A percentile compares a stretch with the other conserved stretches of the same genome.
Evolutionary conservation across 2,888 invertebrate species (phyloP).

Genomic region (Lepidonotus clava): DNA sequence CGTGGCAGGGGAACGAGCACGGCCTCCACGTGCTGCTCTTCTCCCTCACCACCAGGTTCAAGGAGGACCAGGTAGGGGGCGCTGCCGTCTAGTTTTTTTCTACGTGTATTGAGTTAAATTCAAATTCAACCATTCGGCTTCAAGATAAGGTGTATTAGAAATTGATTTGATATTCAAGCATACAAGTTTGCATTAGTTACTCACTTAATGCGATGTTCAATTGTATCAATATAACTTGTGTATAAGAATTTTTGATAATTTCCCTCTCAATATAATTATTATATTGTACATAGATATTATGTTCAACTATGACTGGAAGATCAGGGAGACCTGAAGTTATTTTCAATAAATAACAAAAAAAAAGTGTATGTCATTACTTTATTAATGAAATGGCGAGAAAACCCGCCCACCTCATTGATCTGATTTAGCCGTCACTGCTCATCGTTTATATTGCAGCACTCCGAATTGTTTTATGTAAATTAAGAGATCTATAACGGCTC

Average conservation of each 20-base stretch:
- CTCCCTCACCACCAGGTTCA: slow-evolving; percentile 92
- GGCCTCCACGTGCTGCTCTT: slow-evolving; percentile 91
- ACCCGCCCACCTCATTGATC: too few species aligned
- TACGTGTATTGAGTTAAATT: not conserved
- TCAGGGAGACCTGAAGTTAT: too few species aligned
- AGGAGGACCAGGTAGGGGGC: slow-evolving; percentile 88
- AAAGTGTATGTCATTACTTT: not conserved
- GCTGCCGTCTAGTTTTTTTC: not conserved
- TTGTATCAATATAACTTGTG: not conserved
- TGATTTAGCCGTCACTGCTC: too few species aligned
- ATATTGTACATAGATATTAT: not conserved
- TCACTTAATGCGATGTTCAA: not conserved
- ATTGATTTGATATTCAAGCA: not conserved
- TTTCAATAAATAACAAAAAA: not conserved
- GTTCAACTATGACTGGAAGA: not conserved
- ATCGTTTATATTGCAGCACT: too few species aligned
- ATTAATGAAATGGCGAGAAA: not conserved
- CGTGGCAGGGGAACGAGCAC: slow-evolving; percentile 86
- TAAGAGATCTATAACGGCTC: too few species aligned
- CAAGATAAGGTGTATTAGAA: not conserved
- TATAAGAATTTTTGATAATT: not conserved
- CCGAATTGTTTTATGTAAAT: too few species aligned
- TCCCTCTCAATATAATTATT: not conserved
- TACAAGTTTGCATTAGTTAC: not conserved
- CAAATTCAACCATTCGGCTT: not conserved